Evolutionary conservation across 2,888 invertebrate genomes (phyloP), one percentile per base, ranked within the genome.

Genomic region (Dynastes tityus): DNA sequence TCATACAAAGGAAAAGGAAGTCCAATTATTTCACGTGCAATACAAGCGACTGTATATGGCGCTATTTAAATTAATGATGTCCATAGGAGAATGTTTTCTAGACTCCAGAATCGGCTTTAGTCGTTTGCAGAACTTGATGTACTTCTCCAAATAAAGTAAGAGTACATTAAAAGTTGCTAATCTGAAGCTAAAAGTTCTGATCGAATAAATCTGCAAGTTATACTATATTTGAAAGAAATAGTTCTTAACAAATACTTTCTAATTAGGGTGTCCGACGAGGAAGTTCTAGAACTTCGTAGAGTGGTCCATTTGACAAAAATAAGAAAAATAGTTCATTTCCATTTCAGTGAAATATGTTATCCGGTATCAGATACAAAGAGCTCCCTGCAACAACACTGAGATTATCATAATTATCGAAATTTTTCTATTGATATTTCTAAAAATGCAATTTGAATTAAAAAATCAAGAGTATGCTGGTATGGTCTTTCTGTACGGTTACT

Each of bases 41-140:
- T 73, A 61, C 67, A 8, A 16, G 49, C 45, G 22, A 51, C 29
- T 49, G 49, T 45, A 67, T 45, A 45, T 49, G 49, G 29, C 45
- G 40, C 32, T 61, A 8, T 2, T 27, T 73, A 73, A 73, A 73
- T 27, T 73, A 73, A 73, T 73, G 61, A 73, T 73, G 45, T 22
- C 73, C 73, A 58, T 73, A 58, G 61, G 16, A 11, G 61, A 61
- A 73, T 40, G 45, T 13, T 73, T 73, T 73, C 61, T 40, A 58
- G 58, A 40, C 13, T 27, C 61, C 73, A 45, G 45, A 45, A 11
- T 45, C 11, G 8, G 8, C 45, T 11, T 45, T 45, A 45, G 45
- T 45, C 11, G 11, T 45, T 45, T 45, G 32, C 45, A 8, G 9
- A 9, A 9, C 45, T 45, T 45, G 45, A 11, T 45, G 8, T 45